phyloP scores from a whole-genome alignment of 2,888 invertebrate species.

The Carpatolechia fugitivella region DNA sequence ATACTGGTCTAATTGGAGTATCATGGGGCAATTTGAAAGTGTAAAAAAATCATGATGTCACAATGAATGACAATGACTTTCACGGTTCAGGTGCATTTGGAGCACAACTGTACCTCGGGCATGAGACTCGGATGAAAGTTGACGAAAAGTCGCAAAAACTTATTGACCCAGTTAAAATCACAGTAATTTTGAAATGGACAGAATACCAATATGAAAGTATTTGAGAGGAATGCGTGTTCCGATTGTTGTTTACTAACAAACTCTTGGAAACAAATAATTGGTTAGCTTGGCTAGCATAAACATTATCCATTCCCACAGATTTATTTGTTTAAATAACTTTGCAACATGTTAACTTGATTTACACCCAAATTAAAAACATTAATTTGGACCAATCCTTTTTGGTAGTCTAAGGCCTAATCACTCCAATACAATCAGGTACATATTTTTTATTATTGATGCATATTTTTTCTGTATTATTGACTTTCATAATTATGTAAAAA shows the following conservation, averaged over 20 bases:
- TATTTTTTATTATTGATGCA: too few species aligned
- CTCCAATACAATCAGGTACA: too few species aligned
- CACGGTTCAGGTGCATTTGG: slow-evolving; percentile 76
- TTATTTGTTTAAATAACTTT: too few species aligned
- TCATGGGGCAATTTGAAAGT: slow-evolving; percentile 55
- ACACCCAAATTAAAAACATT: too few species aligned
- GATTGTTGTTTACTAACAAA: slow-evolving; percentile 31
- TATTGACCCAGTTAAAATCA: slow-evolving; percentile 43
- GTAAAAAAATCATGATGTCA: slow-evolving; percentile 74
- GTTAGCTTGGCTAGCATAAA: too few species aligned
- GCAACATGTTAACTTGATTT: too few species aligned
- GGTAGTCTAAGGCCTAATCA: too few species aligned
- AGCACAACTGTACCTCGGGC: slow-evolving; percentile 68
- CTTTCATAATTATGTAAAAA: too few species aligned
- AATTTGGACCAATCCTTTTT: too few species aligned
- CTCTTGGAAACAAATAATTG: slow-evolving; percentile 2
- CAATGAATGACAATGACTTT: slow-evolving; percentile 73
- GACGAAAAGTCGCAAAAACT: slow-evolving; percentile 55
- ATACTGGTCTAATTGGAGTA: slow-evolving; percentile 19
- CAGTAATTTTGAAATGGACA: slow-evolving; percentile 12
- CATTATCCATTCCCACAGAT: too few species aligned
- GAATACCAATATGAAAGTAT: neutral
- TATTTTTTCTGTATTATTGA: too few species aligned
- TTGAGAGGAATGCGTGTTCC: slow-evolving; percentile 26
- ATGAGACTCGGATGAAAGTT: slow-evolving; percentile 68